Evolutionary conservation across 2,888 invertebrate genomes (phyloP).

Genomic region (Drosophila neonasuta): DNA sequence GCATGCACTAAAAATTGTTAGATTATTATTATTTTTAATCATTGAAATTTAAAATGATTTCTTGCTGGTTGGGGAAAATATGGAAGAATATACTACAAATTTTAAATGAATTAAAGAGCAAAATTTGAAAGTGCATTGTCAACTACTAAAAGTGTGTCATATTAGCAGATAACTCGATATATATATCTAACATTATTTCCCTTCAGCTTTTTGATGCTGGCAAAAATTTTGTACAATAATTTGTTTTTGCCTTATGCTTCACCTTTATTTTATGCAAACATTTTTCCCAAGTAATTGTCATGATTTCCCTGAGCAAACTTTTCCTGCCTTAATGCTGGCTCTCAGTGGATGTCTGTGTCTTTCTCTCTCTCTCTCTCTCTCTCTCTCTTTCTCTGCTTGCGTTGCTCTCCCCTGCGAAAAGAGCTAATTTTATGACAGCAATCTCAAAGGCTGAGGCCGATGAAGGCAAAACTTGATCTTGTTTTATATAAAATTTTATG

Average conservation of each 20-base stretch:
- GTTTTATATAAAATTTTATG: slow-evolving; percentile 41
- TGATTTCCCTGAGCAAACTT: slow-evolving; percentile 55
- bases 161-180: no score
- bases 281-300: slow-evolving; percentile 63
- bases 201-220: slow-evolving; percentile 2
- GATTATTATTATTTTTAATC: no score
- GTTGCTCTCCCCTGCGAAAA: slow-evolving; percentile 6
- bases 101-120: no score
- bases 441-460: slow-evolving; percentile 16
- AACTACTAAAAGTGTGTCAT: no score
- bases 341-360: slow-evolving; percentile 16
- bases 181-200: background rate
- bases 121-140: no score
- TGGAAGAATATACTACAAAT: no score
- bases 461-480: slow-evolving; percentile 49
- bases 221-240: slow-evolving; percentile 13
- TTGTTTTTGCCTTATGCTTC: slow-evolving; percentile 9
- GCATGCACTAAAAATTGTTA: no score
- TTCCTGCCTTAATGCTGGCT: background rate
- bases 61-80: no score
- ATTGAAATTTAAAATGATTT: no score
- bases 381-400: slow-evolving; percentile 16
- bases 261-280: slow-evolving; percentile 21
- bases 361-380: slow-evolving; percentile 1
- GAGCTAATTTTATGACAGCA: slow-evolving; percentile 63